Base-by-base conservation (phyloP, 2,113 vertebrate species). In the Protomyctophum bolini region DNA sequence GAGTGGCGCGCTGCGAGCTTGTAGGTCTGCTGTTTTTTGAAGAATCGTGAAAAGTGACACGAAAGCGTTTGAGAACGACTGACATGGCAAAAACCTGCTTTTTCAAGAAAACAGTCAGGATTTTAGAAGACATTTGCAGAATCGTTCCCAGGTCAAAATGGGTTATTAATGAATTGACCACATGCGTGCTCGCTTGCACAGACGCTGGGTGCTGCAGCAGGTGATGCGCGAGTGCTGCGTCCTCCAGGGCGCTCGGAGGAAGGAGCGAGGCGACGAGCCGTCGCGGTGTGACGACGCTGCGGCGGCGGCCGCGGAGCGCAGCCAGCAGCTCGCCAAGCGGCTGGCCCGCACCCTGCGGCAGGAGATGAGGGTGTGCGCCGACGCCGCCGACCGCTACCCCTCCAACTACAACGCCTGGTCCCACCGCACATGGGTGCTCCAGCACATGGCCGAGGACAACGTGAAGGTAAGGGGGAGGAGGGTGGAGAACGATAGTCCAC, bases 391-490 rank as follows among this genome's bases (percentile, higher is more conserved):
- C 71, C 94, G 95, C 46, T 98, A 99, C 46, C 94, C 97, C 76
- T 99, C 97, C 85, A 99, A 99, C 91, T 99, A 99, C 81, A 99
- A 99, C 10, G 97, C 97, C 84, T 99, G 98, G 98, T 99, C 97
- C 8, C 98, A 99, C 88, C 97, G 97, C 54, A 97, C 98, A 87
- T 99, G 98, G 98, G 96, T 99, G 75, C 88, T 99, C 62, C 95
- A 98, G 73, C 93, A 96, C 79, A 87, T 99, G 91, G 96, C 94
- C 81, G 94, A 94, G 73, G 93, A 96, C 70, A 93, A 94, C 81
- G 47, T 93, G 62, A 98, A 98, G 96, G 98, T 99, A 93, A 93
- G 51, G 82, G 47, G 0, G 21, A 21, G 21, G 21, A 2, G 21
- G 1, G 21, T 21, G 21, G 21, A 21, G 21, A 21, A 21, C 21